phyloP scores from a whole-genome alignment of 2,797 vertebrate species.

The Myotis findleyi region DNA sequence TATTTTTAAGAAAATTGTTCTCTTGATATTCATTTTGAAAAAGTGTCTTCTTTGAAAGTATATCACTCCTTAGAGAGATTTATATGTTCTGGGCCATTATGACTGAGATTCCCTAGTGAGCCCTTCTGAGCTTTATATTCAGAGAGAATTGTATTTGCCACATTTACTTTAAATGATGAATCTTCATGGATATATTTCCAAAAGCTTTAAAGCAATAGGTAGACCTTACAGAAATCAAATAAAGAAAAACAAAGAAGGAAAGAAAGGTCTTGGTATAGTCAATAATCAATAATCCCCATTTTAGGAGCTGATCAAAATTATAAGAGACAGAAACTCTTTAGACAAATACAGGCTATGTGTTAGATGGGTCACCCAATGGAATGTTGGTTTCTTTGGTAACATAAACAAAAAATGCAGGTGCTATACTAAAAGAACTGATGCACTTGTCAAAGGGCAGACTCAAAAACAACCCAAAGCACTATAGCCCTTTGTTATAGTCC shows the following conservation, averaged over 20 bases:
- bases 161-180: constrained; percentile 47
- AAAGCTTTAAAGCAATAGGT: background rate
- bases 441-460: background rate
- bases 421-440: accelerated
- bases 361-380: background rate
- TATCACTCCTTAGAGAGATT: constrained; percentile 20
- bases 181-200: background rate
- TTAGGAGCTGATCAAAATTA: background rate
- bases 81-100: background rate
- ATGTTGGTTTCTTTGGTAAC: background rate
- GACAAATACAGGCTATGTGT: background rate
- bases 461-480: accelerated
- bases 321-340: background rate
- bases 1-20: constrained; percentile 3
- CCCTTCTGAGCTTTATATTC: background rate
- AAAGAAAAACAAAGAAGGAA: background rate
- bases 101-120: constrained; percentile 37
- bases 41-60: constrained; percentile 47
- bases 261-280: background rate
- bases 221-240: background rate
- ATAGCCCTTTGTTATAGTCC: accelerated
- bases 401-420: background rate
- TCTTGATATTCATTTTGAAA: constrained; percentile 46
- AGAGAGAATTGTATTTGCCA: constrained; percentile 40
- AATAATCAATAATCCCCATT: constrained; percentile 38